Evolutionary conservation across 2,888 invertebrate genomes (phyloP).

Genomic region (Orchesellides sinensis): DNA sequence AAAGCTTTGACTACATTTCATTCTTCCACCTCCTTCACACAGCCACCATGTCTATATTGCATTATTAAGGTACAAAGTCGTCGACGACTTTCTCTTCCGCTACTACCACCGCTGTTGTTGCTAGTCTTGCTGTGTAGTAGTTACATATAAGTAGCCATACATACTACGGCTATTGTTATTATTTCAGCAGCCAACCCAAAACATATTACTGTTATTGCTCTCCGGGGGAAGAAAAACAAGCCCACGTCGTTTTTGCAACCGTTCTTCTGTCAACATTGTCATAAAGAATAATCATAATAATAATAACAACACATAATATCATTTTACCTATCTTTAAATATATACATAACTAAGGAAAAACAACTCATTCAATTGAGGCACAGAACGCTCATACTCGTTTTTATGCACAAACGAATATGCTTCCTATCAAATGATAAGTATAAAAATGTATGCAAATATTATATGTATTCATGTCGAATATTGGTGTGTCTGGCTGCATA

Average conservation of each 20-base stretch:
- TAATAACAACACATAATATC: constrained; percentile 21
- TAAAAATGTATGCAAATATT: too few relatives aligned
- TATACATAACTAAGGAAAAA: too few relatives aligned
- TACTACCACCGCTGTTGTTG: not conserved
- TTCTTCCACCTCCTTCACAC: not conserved
- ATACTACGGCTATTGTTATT: too few relatives aligned
- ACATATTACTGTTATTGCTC: constrained; percentile 53
- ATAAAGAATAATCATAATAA: constrained; percentile 54
- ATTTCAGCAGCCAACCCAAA: constrained; percentile 32
- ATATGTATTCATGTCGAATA: too few relatives aligned
- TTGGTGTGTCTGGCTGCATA: too few relatives aligned
- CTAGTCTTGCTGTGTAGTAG: not conserved
- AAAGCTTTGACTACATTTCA: constrained; percentile 28
- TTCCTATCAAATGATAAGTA: too few relatives aligned
- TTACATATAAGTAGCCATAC: too few relatives aligned
- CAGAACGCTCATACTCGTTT: too few relatives aligned
- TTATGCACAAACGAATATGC: too few relatives aligned
- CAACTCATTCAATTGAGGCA: too few relatives aligned
- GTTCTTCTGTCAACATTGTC: constrained; percentile 56
- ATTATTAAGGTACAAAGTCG: not conserved
- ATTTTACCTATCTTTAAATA: constrained; percentile 4
- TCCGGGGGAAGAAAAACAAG: constrained; percentile 53
- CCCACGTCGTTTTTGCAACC: constrained; percentile 37
- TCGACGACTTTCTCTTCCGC: too few relatives aligned
- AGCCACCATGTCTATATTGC: too few relatives aligned